phyloP scores from a whole-genome alignment of 2,113 vertebrate species.

The Lathamus discolor region DNA sequence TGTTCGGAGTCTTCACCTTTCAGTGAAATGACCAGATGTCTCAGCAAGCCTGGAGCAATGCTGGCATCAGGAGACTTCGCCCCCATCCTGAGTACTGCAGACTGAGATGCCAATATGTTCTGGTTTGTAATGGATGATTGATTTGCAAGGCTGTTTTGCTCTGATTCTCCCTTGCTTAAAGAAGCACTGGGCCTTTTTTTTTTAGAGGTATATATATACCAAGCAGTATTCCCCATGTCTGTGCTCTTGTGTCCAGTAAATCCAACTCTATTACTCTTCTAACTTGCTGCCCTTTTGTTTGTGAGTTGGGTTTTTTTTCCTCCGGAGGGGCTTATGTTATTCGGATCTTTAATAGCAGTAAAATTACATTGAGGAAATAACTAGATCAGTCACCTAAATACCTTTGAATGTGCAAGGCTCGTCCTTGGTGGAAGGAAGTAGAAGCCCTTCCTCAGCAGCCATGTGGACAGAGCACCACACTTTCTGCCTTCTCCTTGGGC shows the following conservation, averaged over 20 bases:
- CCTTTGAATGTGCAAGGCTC: background rate
- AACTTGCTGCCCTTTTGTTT: background rate
- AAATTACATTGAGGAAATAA: background rate
- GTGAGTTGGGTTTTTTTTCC: background rate
- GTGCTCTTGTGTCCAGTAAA: background rate
- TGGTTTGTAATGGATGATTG: conserved; percentile 64
- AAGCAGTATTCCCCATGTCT: background rate
- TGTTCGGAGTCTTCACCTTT: conserved; percentile 47
- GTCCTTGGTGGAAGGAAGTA: background rate
- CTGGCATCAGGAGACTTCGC: conserved; percentile 33
- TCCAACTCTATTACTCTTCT: background rate
- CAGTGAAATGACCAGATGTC: conserved; percentile 66
- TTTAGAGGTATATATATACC: background rate
- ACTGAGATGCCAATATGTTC: conserved; percentile 55
- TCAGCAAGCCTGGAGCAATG: conserved; percentile 53
- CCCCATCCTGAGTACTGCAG: conserved; percentile 48
- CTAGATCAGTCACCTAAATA: background rate
- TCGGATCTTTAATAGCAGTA: background rate
- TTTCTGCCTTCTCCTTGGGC: background rate
- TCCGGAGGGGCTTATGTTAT: background rate
- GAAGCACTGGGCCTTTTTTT: background rate
- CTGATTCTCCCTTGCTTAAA: background rate
- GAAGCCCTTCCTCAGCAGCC: background rate
- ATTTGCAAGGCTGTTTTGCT: conserved; percentile 57
- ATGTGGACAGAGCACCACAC: background rate